Percentiles rank a stretch among this genome's conserved stretches.
These are phyloP conservation scores for Pogonomyrmex barbatus DNA, from an alignment of 1,140 invertebrate species.

Conservation along the genomic window DNA sequence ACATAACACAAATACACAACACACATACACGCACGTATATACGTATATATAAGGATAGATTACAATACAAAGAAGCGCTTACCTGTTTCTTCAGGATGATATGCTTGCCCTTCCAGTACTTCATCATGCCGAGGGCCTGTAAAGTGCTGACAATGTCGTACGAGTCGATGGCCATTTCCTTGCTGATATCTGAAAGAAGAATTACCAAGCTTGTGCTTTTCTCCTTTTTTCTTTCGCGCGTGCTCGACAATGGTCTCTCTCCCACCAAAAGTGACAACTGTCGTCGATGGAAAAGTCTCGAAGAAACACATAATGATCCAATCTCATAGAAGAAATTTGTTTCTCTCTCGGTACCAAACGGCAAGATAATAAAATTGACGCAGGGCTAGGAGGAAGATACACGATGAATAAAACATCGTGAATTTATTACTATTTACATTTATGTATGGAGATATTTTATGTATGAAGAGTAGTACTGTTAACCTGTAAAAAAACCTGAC, in stretches of 20 bases:
- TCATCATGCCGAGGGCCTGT: constrained; percentile 98
- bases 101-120: constrained; percentile 99
- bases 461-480: constrained; percentile 6
- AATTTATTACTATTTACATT: constrained; percentile 33
- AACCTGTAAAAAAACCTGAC: not conserved
- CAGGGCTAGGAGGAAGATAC: not conserved
- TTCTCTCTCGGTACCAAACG: not conserved
- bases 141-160: constrained; percentile 99
- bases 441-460: constrained; percentile 9
- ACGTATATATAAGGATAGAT: constrained; percentile 3
- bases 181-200: constrained; percentile 89
- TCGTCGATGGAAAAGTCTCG: constrained; percentile 20
- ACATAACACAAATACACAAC: no score
- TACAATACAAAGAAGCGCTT: constrained; percentile 72
- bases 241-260: constrained; percentile 1
- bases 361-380: constrained; percentile 10
- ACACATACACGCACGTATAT: not conserved
- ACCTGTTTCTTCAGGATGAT: constrained; percentile 98
- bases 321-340: constrained; percentile 18
- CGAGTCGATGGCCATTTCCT: constrained; percentile 98
- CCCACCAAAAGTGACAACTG: not conserved
- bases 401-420: constrained; percentile 1
- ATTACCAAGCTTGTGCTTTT: not conserved
- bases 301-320: not conserved
- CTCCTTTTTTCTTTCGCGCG: not conserved